Evolutionary conservation across 53 echinoderm and acorn worm genomes (phyloP), one percentile per base, ranked within the genome.

Genomic region (Holothuria leucospilota): DNA sequence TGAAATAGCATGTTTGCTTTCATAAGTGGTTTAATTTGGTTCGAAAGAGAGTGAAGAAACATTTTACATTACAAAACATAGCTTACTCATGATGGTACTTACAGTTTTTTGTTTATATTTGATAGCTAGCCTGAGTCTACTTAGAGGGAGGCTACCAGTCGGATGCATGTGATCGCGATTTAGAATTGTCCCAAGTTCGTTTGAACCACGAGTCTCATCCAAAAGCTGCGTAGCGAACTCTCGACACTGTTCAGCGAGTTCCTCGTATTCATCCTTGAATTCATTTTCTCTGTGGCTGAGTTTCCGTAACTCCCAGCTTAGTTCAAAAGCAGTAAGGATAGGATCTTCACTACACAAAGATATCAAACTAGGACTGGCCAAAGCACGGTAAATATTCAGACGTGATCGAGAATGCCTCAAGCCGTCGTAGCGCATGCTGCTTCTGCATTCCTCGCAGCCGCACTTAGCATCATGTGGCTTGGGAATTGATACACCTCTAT

Each of bases 391-490:
- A 62, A 99, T 94, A 62, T 99, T 95, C 41, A 99, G 90, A 62
- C 99, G 71, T 58, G 99, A 93, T 27, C 99, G 90, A 27, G 99
- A 99, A 71, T 99, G 99, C 0, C 99, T 89, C 16, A 99, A 82
- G 7, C 99, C 99, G 78, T 99, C 99, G 85, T 99, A 95, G 6
- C 93, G 90, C 20, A 99, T 99, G 56, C 95, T 95, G 75, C 93
- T 91, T 73, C 91, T 90, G 60, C 99, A 99, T 74, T 99, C 99
- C 52, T 99, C 95, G 62, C 99, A 99, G 18, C 99, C 99, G 60
- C 99, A 99, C 77, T 95, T 93, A 39, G 95, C 99, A 65, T 95
- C 92, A 78, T 99, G 99, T 27, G 99, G 99, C 78, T 99, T 95
- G 42, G 99, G 99, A 69, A 99, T 99, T 69, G 99, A 92, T 26